Evolutionary conservation across 2,888 invertebrate species (phyloP).

Genomic region (Stenurella melanura): DNA sequence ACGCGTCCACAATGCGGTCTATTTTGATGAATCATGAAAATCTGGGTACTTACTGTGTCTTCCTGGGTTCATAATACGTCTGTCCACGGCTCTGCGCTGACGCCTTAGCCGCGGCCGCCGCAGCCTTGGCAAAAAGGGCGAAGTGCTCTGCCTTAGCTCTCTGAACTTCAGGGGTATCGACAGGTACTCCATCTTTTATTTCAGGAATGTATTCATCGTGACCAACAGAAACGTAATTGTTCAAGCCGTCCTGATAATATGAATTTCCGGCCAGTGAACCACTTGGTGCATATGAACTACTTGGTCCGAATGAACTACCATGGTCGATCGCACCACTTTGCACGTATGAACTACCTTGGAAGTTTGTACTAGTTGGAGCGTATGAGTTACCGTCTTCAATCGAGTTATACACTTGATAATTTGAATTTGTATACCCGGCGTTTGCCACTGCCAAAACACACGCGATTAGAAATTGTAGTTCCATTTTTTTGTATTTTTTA

Average conservation of each 20-base stretch:
- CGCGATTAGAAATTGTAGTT: conserved; percentile 11
- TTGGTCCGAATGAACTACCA: conserved; percentile 4
- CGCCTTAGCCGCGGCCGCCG: conserved; percentile 32
- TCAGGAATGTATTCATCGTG: conserved; percentile 27
- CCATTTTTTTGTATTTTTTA: conserved; percentile 26
- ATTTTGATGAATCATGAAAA: no score
- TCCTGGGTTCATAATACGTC: conserved; percentile 12
- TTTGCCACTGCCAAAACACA: conserved; percentile 72
- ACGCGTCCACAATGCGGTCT: no score
- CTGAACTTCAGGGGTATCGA: conserved; percentile 77
- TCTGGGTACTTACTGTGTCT: conserved; percentile 22
- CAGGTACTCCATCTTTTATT: conserved; percentile 64
- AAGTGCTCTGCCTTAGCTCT: conserved; percentile 76
- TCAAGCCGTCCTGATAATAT: not conserved
- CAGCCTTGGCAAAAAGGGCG: conserved; percentile 35
- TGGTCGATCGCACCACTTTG: not conserved
- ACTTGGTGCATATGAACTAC: not conserved
- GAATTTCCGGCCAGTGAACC: not conserved
- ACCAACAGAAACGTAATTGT: not conserved
- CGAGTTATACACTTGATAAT: conserved; percentile 3
- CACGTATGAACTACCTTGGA: not conserved
- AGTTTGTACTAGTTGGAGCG: not conserved
- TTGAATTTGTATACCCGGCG: conserved; percentile 55
- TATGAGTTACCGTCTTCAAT: not conserved
- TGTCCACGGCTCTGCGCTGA: not conserved